Evolutionary conservation across 1,140 invertebrate genomes (phyloP), one percentile per base, ranked within the genome.

Genomic region (Drosophila carrolli): DNA sequence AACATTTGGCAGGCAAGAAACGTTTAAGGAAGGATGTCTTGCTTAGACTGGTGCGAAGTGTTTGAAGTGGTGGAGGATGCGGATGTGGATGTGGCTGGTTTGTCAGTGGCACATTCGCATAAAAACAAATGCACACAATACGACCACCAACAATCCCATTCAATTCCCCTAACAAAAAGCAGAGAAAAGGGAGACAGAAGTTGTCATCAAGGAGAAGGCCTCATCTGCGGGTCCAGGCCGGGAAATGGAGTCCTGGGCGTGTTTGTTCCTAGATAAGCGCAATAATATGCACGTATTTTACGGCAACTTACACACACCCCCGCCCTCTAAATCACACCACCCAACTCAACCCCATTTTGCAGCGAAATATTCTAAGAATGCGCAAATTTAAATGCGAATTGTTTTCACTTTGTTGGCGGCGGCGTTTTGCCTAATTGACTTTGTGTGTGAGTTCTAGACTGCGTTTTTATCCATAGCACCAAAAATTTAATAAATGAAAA

Each of bases 231-330:
- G 50, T 53, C 60, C 47, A 51, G 56, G 44, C 27, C 47, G 32
- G 59, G 71, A 66, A 73, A 74, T 81, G 82, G 63, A 84, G 58
- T 65, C 71, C 60, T 72, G 79, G 83, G 84, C 84, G 84, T 88
- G 83, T 88, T 88, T 88, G 84, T 83, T 89, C 72, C 72, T 75
- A 88, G 83, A 88, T 88, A 88, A 88, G 83, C 83, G 80, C 84
- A 79, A 88, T 88, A 88, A 88, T 88, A 88, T 88, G 83, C 84
- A 88, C 83, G 83, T 80, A 88, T 89, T 88, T 88, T 83, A 88
- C 79, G 80, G 63, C 70, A 65, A 65, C 38, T 75, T 46, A 70
- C 65, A 71, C 67, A 41, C 40, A 53, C 38, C 35, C 23, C 54
- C 43, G 40, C 46, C 41, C 41, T 13, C n/a, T 14, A 23, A 43